Evolutionary conservation across 2,797 vertebrate genomes (phyloP).

Genomic region (Setipinna tenuifilis): DNA sequence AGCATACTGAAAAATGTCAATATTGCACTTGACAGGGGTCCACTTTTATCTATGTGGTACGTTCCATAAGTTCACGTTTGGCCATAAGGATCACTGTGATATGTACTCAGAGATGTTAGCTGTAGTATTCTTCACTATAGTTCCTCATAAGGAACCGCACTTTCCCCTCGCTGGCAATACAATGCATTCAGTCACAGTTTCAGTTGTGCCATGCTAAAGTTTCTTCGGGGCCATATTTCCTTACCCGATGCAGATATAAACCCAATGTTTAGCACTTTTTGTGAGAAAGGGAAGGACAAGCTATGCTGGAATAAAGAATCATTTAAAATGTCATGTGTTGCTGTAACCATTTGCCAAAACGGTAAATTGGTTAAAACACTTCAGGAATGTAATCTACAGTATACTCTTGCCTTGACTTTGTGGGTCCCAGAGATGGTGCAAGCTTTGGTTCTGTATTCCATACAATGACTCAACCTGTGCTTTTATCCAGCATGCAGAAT

Average conservation of each 20-base stretch:
- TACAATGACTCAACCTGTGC: not conserved
- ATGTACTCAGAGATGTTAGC: not conserved
- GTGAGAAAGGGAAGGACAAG: not conserved
- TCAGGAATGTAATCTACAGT: not conserved
- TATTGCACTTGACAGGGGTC: not conserved
- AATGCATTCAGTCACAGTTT: not conserved
- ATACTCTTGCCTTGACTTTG: not conserved
- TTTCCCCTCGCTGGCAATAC: not conserved
- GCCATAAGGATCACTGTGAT: slow-evolving; percentile 3
- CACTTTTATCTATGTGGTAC: not conserved
- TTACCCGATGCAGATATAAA: not conserved
- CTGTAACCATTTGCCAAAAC: not conserved
- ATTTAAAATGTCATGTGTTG: not conserved
- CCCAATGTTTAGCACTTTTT: not conserved
- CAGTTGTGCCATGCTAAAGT: not conserved
- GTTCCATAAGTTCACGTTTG: not conserved
- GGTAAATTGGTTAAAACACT: not conserved
- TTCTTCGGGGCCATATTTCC: not conserved
- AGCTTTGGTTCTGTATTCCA: not conserved
- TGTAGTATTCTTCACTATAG: not conserved
- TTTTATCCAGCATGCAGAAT: not conserved
- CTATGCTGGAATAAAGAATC: not conserved
- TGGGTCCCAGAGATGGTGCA: not conserved
- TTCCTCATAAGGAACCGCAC: not conserved
- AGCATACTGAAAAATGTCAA: not conserved